Percentiles rank a stretch among this genome's conserved stretches.
Evolutionary conservation across 2,888 invertebrate genomes (phyloP).

Genomic region (Sesia apiformis): DNA sequence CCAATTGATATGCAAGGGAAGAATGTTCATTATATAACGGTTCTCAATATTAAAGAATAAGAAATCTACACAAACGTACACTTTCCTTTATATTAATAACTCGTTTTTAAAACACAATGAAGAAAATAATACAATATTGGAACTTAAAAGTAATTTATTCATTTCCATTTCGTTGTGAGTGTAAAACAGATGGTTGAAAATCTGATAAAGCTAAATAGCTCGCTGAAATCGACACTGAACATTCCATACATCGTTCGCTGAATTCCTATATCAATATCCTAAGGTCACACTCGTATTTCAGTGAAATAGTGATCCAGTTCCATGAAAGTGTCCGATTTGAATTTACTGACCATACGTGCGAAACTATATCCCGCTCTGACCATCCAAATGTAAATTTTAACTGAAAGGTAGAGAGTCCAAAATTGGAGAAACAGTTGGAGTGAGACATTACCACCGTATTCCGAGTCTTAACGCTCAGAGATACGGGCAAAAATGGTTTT

Average conservation of each 20-base stretch:
- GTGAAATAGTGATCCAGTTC: conserved; percentile 38
- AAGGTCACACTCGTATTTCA: conserved; percentile 37
- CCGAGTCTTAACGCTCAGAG: conserved; percentile 9
- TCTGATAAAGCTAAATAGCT: too few relatives aligned
- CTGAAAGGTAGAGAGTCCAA: not conserved
- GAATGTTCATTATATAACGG: too few relatives aligned
- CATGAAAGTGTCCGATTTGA: conserved; percentile 27
- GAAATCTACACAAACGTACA: too few relatives aligned
- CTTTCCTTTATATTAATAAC: too few relatives aligned
- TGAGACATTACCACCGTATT: not conserved
- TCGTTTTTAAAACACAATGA: too few relatives aligned
- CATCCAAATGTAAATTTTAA: not conserved
- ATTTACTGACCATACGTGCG: conserved; percentile 44
- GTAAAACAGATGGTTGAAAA: too few relatives aligned
- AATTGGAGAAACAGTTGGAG: not conserved
- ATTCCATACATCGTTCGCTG: not conserved
- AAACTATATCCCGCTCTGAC: conserved; percentile 2
- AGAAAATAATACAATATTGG: too few relatives aligned
- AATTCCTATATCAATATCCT: conserved; percentile 27
- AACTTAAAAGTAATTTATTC: too few relatives aligned
- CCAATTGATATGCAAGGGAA: too few relatives aligned
- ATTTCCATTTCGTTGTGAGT: too few relatives aligned
- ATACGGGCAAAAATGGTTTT: conserved; percentile 6
- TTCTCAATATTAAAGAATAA: too few relatives aligned
- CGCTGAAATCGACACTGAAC: too few relatives aligned